Conservation (phyloP, 2,888 invertebrate species). For the Ichneumoninae sp. region DNA sequence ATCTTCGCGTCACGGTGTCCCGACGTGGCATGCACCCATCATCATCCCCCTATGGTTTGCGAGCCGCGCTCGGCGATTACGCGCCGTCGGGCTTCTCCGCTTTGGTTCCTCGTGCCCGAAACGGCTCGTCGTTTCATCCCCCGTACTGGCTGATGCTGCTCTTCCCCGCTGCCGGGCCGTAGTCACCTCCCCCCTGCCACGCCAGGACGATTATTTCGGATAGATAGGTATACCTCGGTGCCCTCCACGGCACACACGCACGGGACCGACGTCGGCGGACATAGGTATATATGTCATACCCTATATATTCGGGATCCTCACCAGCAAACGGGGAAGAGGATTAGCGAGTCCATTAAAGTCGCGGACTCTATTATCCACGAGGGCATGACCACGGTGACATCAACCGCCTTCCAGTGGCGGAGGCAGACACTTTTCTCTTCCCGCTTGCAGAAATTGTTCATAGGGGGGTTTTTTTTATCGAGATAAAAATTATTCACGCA, state of each 20-base stretch:
- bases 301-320: constrained; percentile 72
- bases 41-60: constrained; percentile 41
- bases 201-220: constrained; percentile 58
- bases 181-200: constrained; percentile 73
- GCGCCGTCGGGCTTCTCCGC: constrained; percentile 60
- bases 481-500: too few relatives aligned
- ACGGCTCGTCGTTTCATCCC: constrained; percentile 49
- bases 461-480: too few relatives aligned
- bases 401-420: constrained; percentile 82
- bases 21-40: constrained; percentile 63
- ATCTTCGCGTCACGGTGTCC: constrained; percentile 72
- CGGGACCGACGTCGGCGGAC: constrained; percentile 33
- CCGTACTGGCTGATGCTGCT: constrained; percentile 50
- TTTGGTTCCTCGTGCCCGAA: constrained; percentile 33
- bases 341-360: constrained; percentile 85
- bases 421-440: constrained; percentile 64
- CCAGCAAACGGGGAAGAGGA: constrained; percentile 84
- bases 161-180: constrained; percentile 64
- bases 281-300: constrained; percentile 41
- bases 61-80: constrained; percentile 55
- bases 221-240: constrained; percentile 41
- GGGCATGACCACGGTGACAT: constrained; percentile 83
- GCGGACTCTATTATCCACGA: constrained; percentile 84
- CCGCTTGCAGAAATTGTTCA: too few relatives aligned
- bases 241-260: constrained; percentile 33